phyloP scores from a whole-genome alignment of 1,140 invertebrate genomes.

The Zaprionus ornatus region DNA sequence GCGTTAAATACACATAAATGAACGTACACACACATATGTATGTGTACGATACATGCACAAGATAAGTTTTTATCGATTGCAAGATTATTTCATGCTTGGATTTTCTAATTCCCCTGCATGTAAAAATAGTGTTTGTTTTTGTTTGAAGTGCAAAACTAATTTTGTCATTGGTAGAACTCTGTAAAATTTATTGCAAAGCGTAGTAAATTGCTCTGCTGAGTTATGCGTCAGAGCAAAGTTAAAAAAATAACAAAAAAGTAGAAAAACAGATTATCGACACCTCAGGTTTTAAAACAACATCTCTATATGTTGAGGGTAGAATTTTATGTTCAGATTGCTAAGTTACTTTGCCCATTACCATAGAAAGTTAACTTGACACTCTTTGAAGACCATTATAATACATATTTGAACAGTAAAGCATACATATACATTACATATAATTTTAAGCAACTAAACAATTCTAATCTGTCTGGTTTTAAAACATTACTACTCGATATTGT shows the following conservation, averaged over 20 bases:
- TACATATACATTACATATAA: too few relatives aligned
- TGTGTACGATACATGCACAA: neutral
- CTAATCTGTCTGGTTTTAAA: neutral
- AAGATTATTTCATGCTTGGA: neutral
- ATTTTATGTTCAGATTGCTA: too few relatives aligned
- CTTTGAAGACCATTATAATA: too few relatives aligned
- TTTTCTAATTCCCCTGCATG: neutral
- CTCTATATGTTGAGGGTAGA: too few relatives aligned
- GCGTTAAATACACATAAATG: slow-evolving; percentile 12
- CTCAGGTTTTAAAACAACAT: neutral
- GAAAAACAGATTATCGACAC: neutral
- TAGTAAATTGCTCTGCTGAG: neutral
- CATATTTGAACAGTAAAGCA: too few relatives aligned
- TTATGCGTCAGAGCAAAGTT: neutral
- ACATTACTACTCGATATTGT: neutral
- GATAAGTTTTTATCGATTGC: neutral
- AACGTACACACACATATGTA: neutral
- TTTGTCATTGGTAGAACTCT: neutral
- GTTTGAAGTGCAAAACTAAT: neutral
- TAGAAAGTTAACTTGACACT: too few relatives aligned
- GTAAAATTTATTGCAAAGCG: neutral
- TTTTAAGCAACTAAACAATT: too few relatives aligned
- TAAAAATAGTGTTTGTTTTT: neutral
- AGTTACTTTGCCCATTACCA: too few relatives aligned
- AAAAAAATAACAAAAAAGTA: neutral